These are phyloP conservation scores for Drymonia ruficornis DNA, from an alignment of 2,888 invertebrate species.

Conservation along the genomic window DNA sequence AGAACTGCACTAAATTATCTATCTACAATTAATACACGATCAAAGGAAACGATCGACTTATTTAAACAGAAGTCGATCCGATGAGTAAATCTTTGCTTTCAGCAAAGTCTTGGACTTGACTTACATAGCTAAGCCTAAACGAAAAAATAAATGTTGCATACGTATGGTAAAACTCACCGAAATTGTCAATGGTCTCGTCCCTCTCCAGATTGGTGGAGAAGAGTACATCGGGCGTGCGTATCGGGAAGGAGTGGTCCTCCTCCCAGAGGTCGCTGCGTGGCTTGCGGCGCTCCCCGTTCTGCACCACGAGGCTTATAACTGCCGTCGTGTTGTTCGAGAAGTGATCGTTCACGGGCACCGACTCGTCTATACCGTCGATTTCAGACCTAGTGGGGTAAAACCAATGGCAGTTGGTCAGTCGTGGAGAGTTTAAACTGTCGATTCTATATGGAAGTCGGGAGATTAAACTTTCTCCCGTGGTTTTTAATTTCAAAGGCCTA, in stretches of 20 bases:
- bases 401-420: too few relatives aligned
- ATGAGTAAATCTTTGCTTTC: too few relatives aligned
- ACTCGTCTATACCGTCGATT: slow-evolving; percentile 92
- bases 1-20: too few relatives aligned
- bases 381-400: slow-evolving; percentile 84
- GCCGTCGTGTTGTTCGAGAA: slow-evolving; percentile 89
- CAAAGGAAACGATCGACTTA: too few relatives aligned
- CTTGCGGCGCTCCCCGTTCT: slow-evolving; percentile 87
- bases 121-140: too few relatives aligned
- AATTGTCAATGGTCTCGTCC: slow-evolving; percentile 93
- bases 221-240: slow-evolving; percentile 82
- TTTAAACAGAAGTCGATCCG: too few relatives aligned
- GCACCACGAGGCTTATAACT: slow-evolving; percentile 88
- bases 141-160: neutral
- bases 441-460: too few relatives aligned
- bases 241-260: slow-evolving; percentile 85
- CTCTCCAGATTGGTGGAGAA: slow-evolving; percentile 92
- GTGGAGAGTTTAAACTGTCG: too few relatives aligned
- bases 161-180: slow-evolving; percentile 81
- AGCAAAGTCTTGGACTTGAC: too few relatives aligned
- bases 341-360: slow-evolving; percentile 85
- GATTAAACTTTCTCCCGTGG: too few relatives aligned
- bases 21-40: too few relatives aligned
- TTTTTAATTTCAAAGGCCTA: too few relatives aligned
- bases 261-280: slow-evolving; percentile 91